Conservation (phyloP, 2,888 invertebrate species). For the Nemotelus pantherinus region DNA sequence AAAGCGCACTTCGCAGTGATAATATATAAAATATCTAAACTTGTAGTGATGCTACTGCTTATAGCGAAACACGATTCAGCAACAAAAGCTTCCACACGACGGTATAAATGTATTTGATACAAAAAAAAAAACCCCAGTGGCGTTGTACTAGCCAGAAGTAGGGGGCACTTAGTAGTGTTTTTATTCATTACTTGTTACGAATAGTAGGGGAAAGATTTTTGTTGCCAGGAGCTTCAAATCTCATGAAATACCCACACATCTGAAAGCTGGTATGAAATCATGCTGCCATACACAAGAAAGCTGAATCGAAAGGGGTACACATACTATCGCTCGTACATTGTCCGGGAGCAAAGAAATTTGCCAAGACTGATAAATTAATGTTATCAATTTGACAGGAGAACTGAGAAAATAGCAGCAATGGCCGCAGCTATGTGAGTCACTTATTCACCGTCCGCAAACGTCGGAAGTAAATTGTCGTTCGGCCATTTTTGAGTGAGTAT, state of each 20-base stretch:
- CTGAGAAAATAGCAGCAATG: conserved; percentile 31
- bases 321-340: no score
- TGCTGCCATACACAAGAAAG: no score
- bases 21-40: conserved; percentile 20
- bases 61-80: conserved; percentile 20
- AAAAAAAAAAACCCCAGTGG: no score
- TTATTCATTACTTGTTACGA: no score
- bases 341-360: conserved; percentile 4
- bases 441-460: background rate
- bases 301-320: no score
- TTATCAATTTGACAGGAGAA: conserved; percentile 34
- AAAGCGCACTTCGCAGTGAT: conserved; percentile 26
- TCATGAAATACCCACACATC: no score
- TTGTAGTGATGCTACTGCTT: conserved; percentile 12
- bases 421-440: conserved; percentile 32
- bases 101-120: background rate
- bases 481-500: background rate
- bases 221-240: no score
- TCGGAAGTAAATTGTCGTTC: background rate
- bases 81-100: background rate
- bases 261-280: no score
- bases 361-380: conserved; percentile 33
- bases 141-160: no score
- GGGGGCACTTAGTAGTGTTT: no score
- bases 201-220: no score